Conservation (phyloP, 2,113 vertebrate species). For the Labeo catla region DNA sequence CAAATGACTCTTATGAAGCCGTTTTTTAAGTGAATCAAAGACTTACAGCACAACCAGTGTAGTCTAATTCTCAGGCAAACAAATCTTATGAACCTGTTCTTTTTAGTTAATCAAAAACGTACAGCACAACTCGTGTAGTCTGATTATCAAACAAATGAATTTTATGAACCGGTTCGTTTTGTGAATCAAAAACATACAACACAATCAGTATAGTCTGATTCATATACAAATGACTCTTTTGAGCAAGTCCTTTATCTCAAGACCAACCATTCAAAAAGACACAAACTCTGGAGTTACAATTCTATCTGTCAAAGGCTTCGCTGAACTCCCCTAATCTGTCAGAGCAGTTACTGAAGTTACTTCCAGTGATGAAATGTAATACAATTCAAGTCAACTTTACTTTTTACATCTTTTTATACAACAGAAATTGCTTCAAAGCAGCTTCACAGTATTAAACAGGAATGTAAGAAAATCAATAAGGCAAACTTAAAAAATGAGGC, state of each 20-base stretch:
- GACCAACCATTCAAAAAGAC: background rate
- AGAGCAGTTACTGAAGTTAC: background rate
- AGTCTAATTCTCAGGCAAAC: background rate
- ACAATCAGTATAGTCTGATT: too few species aligned
- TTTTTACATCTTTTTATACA: background rate
- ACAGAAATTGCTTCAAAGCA: background rate
- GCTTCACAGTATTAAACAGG: background rate
- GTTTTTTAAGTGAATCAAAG: too few species aligned
- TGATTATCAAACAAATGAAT: background rate
- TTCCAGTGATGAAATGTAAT: background rate
- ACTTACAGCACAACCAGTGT: too few species aligned
- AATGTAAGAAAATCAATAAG: background rate
- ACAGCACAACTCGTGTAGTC: too few species aligned
- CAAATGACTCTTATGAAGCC: too few species aligned
- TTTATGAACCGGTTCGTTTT: background rate
- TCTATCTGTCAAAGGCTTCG: background rate
- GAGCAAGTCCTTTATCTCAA: too few species aligned
- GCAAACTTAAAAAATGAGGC: background rate
- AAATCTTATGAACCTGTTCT: background rate
- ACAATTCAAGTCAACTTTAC: too few species aligned
- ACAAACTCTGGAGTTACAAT: background rate
- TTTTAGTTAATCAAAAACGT: background rate
- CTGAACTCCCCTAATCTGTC: background rate
- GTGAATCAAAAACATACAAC: background rate
- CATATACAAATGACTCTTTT: too few species aligned